Percentiles rank a stretch among this genome's conserved stretches.
Evolutionary conservation across 37 sponge, comb jelly and placozoan genomes (phyloP).

Genomic region (Beroe ovata): DNA sequence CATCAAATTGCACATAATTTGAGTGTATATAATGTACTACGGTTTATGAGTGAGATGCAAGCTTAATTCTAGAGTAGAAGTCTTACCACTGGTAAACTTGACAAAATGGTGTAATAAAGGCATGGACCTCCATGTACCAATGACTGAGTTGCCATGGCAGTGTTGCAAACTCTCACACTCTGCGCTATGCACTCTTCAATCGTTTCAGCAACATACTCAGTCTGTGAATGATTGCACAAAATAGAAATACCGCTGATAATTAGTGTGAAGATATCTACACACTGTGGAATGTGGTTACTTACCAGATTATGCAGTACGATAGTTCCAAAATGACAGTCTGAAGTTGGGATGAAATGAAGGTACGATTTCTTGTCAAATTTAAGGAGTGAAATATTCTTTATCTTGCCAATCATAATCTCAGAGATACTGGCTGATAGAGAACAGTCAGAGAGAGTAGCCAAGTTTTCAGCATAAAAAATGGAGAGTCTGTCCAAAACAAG

Average conservation of each 20-base stretch:
- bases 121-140: not conserved
- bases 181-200: not conserved
- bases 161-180: slow-evolving; percentile 8
- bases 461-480: slow-evolving; percentile 28
- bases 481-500: slow-evolving; percentile 46
- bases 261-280: too few species aligned
- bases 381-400: not conserved
- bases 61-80: too few species aligned
- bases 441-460: slow-evolving; percentile 4
- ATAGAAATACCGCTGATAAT: too few species aligned
- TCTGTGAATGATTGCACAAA: too few species aligned
- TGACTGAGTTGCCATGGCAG: not conserved
- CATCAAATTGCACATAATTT: too few species aligned
- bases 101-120: not conserved
- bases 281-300: too few species aligned
- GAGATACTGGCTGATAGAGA: slow-evolving; percentile 15
- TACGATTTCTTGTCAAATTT: not conserved
- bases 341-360: slow-evolving; percentile 11
- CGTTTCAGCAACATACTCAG: not conserved
- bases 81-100: not conserved
- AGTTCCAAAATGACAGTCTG: slow-evolving; percentile 11
- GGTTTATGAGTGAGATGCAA: too few species aligned
- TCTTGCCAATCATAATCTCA: not conserved
- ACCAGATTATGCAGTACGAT: slow-evolving; percentile 13
- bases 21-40: too few species aligned